Percentiles rank a stretch among this genome's conserved stretches.
Conservation (phyloP, 2,888 invertebrate species). For the Pheosia gnoma region DNA sequence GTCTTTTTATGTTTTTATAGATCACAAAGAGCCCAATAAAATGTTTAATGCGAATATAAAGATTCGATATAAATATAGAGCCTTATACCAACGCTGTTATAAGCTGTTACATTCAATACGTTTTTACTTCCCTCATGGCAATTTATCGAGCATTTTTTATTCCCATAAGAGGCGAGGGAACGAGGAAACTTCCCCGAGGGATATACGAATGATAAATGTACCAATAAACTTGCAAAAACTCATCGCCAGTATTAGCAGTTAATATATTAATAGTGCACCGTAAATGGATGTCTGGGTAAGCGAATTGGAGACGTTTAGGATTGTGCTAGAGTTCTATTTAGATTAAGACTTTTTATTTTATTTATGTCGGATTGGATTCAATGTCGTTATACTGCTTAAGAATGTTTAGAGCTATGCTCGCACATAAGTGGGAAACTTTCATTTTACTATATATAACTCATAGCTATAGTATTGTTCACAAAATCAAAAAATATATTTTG, state of each 20-base stretch:
- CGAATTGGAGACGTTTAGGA: neutral
- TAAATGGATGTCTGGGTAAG: neutral
- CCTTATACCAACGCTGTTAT: neutral
- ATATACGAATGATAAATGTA: slow-evolving; percentile 6
- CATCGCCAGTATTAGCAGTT: neutral
- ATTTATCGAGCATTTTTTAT: slow-evolving; percentile 1
- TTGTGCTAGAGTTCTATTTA: neutral
- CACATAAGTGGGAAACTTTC: too few species aligned
- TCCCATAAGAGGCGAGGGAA: neutral
- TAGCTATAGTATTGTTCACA: too few species aligned
- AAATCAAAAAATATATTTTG: too few species aligned
- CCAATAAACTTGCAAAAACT: slow-evolving; percentile 1
- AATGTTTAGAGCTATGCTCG: neutral
- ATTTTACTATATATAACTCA: too few species aligned
- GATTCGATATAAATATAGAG: neutral
- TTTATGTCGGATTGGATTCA: neutral
- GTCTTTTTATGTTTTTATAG: too few species aligned
- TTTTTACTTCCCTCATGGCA: neutral
- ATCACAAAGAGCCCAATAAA: neutral
- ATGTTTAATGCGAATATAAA: neutral
- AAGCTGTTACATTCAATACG: neutral
- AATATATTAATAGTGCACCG: neutral
- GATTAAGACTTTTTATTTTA: too few species aligned
- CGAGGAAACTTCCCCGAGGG: neutral
- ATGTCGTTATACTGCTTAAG: neutral